Base-by-base conservation (phyloP, 2,113 vertebrate genomes). In the Hipposideros armiger region DNA sequence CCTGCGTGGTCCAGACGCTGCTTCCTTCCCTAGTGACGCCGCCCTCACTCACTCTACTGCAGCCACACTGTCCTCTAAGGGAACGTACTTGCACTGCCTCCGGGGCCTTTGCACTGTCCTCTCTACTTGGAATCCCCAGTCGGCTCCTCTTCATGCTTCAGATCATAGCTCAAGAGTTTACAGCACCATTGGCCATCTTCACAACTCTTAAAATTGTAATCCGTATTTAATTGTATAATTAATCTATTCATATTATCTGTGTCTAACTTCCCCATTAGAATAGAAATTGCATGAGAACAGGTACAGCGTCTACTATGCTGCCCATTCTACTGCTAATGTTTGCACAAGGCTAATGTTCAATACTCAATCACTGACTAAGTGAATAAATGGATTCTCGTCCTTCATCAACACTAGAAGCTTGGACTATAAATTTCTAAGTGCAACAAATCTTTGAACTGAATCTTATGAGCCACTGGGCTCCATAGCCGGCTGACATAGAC, bases 141-240 rank as follows among this genome's bases (percentile, higher is more conserved):
- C 19, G 15, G 28, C 2, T 36, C 32, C 28, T 86, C 45, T 83
- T 91, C 16, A 32, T 11, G 14, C 11, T 50, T 64, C 52, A 96
- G 24, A 80, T 2, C 26, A 47, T 1, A 78, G 54, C 24, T 69
- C 73, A 28, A 13, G 3, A 15, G 4, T 47, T 64, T 84, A 78
- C 3, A 62, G 26, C 22, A 77, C 56, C 10, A 30, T 0, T 47
- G 26, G 20, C 7, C 40, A 26, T 42, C 32, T 70, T 77, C 36
- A 17, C 19, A 56, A 82, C 24, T 80, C 28, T 56, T 90, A 78
- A 89, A 70, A 67, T 60, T 80, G 3, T 24, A 90, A 69, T 50
- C 67, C 47, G 7, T 24, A 84, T 56, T 87, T 78, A 72, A 82
- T 24, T 70, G 3, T n/a, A 1, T 45, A 94, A 40, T 94, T 84